Conservation (phyloP, 2,113 vertebrate species). For the Egretta garzetta region DNA sequence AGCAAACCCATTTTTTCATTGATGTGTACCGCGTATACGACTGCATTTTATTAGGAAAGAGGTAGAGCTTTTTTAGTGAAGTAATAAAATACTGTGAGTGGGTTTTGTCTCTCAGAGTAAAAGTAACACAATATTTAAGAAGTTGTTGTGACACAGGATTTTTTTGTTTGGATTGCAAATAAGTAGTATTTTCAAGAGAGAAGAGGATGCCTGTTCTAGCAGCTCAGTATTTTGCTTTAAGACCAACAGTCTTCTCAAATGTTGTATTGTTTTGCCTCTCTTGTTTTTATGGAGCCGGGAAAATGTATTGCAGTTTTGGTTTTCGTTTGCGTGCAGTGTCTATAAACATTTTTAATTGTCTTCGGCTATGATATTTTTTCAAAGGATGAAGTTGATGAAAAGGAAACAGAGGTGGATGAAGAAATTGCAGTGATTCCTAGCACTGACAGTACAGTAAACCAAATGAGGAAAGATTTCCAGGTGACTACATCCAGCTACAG, state of each 20-base stretch:
- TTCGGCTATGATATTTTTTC: conserved; percentile 53
- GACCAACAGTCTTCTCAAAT: not conserved
- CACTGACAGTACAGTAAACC: conserved; percentile 69
- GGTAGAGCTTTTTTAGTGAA: not conserved
- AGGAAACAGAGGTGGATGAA: conserved; percentile 57
- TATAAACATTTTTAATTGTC: conserved; percentile 36
- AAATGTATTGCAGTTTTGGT: not conserved
- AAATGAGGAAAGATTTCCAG: conserved; percentile 72
- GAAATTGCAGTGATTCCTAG: conserved; percentile 58
- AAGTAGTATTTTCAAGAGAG: not conserved
- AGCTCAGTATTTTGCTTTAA: not conserved
- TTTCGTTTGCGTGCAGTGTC: not conserved
- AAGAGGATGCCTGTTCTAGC: not conserved
- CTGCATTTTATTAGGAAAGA: not conserved
- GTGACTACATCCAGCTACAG: conserved; percentile 72
- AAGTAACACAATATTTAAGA: not conserved
- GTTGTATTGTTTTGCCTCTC: not conserved
- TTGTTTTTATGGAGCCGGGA: not conserved
- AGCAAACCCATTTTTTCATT: not conserved
- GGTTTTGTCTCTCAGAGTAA: not conserved
- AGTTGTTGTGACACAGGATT: not conserved
- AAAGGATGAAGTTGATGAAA: conserved; percentile 75
- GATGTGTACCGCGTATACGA: not conserved
- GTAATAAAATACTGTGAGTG: not conserved
- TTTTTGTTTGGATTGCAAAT: not conserved